These are phyloP conservation scores for Protaetia brevitarsis DNA, from an alignment of 1,140 invertebrate species.

Conservation along the genomic window DNA sequence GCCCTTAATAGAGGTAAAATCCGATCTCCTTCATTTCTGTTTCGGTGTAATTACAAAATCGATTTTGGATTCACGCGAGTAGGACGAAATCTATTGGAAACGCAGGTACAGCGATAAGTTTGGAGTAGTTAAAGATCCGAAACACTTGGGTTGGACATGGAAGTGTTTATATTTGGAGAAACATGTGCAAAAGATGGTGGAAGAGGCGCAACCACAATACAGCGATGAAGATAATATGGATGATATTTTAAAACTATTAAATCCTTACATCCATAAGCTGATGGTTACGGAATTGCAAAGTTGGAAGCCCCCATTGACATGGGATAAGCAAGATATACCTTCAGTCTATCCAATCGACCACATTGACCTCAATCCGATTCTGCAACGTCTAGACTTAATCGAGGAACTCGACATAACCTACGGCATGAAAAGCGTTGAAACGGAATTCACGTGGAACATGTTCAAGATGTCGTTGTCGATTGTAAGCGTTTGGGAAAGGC, in stretches of 20 bases:
- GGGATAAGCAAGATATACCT: constrained; percentile 43
- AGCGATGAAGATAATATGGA: constrained; percentile 44
- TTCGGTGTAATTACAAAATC: too few relatives aligned
- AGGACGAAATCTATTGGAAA: too few relatives aligned
- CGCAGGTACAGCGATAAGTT: too few relatives aligned
- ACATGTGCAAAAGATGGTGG: constrained; percentile 42
- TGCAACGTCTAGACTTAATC: constrained; percentile 35
- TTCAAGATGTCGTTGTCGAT: constrained; percentile 42
- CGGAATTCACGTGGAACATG: constrained; percentile 41
- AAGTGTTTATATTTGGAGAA: constrained; percentile 45
- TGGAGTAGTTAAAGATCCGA: constrained; percentile 23
- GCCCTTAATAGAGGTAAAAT: too few relatives aligned
- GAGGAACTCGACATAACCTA: constrained; percentile 40
- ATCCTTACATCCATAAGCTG: constrained; percentile 41
- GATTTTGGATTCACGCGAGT: too few relatives aligned
- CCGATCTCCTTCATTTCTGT: too few relatives aligned
- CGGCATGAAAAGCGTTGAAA: constrained; percentile 40
- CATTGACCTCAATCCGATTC: constrained; percentile 43
- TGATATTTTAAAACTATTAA: constrained; percentile 38
- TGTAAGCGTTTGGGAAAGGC: constrained; percentile 39
- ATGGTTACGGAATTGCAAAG: constrained; percentile 41
- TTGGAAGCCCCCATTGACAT: constrained; percentile 42
- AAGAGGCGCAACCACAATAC: constrained; percentile 44
- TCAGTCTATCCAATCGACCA: constrained; percentile 43
- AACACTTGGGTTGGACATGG: constrained; percentile 41